phyloP scores from a whole-genome alignment of 2,113 vertebrate species.

The Daboia siamensis region DNA sequence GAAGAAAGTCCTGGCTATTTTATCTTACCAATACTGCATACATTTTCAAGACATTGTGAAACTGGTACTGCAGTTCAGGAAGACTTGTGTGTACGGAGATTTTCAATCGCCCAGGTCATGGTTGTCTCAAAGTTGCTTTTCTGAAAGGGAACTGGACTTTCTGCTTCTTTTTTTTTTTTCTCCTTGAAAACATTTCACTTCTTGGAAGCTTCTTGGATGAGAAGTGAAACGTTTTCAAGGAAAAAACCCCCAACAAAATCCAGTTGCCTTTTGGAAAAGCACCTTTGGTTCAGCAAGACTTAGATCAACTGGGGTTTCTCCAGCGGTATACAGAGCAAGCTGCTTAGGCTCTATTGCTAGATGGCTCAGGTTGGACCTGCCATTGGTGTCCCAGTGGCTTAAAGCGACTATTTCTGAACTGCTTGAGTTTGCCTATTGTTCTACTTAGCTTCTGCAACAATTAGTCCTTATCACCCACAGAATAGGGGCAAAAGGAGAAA shows the following conservation, averaged over 20 bases:
- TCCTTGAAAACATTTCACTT: not conserved
- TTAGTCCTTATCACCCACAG: constrained; percentile 5
- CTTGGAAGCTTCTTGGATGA: not conserved
- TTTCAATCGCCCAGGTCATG: not conserved
- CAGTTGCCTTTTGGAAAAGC: not conserved
- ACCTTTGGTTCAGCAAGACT: not conserved
- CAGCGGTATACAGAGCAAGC: too few relatives aligned
- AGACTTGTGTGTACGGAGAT: not conserved
- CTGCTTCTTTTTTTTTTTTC: not conserved
- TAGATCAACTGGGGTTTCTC: not conserved
- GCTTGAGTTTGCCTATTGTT: not conserved
- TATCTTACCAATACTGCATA: not conserved
- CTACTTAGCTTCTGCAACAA: not conserved
- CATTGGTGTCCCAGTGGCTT: not conserved
- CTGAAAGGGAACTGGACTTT: not conserved
- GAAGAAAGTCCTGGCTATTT: not conserved
- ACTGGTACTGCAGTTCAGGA: not conserved
- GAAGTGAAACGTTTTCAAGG: not conserved
- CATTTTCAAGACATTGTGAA: not conserved
- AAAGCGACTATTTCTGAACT: not conserved
- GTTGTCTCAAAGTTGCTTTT: not conserved
- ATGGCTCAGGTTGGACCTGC: too few relatives aligned
- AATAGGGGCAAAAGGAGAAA: constrained; percentile 18
- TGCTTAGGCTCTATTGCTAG: not conserved
- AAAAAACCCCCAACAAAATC: not conserved